These are phyloP conservation scores for Amblyopsis rosae DNA, from an alignment of 2,113 vertebrate species.

Conservation along the genomic window DNA sequence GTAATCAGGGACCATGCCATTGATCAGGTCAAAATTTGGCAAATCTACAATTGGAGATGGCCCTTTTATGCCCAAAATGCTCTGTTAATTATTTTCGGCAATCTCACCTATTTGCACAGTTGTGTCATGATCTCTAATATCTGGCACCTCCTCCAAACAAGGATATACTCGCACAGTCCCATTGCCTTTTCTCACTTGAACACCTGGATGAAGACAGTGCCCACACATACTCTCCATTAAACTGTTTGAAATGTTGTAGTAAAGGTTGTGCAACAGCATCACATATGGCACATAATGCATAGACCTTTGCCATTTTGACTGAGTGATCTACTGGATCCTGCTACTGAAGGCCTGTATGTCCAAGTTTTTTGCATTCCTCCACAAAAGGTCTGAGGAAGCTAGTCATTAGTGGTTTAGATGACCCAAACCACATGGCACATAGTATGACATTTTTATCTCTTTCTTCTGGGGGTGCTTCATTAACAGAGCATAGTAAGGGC, in stretches of 20 bases:
- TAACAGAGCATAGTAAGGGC: constrained; percentile 11
- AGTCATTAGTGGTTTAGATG: constrained; percentile 12
- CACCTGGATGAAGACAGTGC: constrained; percentile 22
- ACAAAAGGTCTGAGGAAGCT: constrained; percentile 23
- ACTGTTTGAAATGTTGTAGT: constrained; percentile 6
- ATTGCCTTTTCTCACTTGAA: constrained; percentile 21
- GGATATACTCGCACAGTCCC: constrained; percentile 14
- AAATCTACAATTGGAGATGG: constrained; percentile 27
- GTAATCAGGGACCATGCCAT: constrained; percentile 30
- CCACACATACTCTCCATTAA: constrained; percentile 30
- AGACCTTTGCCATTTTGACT: constrained; percentile 4
- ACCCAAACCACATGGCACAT: constrained; percentile 29
- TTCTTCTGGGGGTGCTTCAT: too few relatives aligned
- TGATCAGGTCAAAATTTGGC: constrained; percentile 33
- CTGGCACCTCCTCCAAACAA: constrained; percentile 18
- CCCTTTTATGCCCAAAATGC: constrained; percentile 21
- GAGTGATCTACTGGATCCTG: constrained; percentile 19
- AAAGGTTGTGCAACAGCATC: constrained; percentile 28
- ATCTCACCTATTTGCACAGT: constrained; percentile 26
- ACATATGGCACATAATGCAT: constrained; percentile 28
- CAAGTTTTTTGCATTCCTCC: constrained; percentile 22
- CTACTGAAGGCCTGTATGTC: constrained; percentile 19
- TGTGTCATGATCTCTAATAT: constrained; percentile 21
- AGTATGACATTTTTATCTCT: constrained; percentile 11
- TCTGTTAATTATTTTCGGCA: constrained; percentile 15